Percentiles rank a stretch among this genome's conserved stretches.
phyloP scores from a whole-genome alignment of 1,140 invertebrate genomes.

The Charaxes varanes region DNA sequence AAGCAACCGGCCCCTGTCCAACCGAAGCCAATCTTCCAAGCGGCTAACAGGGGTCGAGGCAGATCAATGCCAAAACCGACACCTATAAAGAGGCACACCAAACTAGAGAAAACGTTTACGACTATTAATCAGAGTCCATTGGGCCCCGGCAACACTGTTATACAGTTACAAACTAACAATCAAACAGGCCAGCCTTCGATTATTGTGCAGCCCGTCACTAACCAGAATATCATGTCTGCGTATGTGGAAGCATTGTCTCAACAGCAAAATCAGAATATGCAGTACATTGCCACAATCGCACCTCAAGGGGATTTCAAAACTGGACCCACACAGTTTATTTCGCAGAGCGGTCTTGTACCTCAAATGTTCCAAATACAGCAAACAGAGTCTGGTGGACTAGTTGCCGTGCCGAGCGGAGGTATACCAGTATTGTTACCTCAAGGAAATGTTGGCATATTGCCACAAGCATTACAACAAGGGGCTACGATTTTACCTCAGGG shows the following conservation, averaged over 20 bases:
- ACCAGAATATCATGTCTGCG: slow-evolving; percentile 80
- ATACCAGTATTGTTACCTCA: slow-evolving; percentile 75
- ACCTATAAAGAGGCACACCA: slow-evolving; percentile 62
- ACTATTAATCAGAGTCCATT: slow-evolving; percentile 61
- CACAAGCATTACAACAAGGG: slow-evolving; percentile 65
- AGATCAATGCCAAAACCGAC: slow-evolving; percentile 64
- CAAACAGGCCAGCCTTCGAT: slow-evolving; percentile 75
- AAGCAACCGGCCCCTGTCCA: slow-evolving; percentile 65
- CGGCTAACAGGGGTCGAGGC: slow-evolving; percentile 55
- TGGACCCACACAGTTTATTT: slow-evolving; percentile 73
- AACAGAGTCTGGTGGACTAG: slow-evolving; percentile 75
- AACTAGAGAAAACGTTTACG: slow-evolving; percentile 65
- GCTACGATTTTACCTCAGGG: slow-evolving; percentile 66
- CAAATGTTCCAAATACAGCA: slow-evolving; percentile 79
- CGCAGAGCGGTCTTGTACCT: slow-evolving; percentile 75
- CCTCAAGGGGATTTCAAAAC: slow-evolving; percentile 75
- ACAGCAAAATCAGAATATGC: slow-evolving; percentile 80
- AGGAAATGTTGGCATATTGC: slow-evolving; percentile 69
- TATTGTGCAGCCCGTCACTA: slow-evolving; percentile 79
- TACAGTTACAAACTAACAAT: slow-evolving; percentile 69
- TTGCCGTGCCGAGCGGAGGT: slow-evolving; percentile 76
- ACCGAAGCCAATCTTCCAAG: slow-evolving; percentile 70
- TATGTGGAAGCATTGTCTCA: slow-evolving; percentile 81
- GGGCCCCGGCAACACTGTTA: slow-evolving; percentile 60
- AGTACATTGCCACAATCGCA: slow-evolving; percentile 81